Conservation (phyloP, 2,888 invertebrate species). For the Rotaria socialis region DNA sequence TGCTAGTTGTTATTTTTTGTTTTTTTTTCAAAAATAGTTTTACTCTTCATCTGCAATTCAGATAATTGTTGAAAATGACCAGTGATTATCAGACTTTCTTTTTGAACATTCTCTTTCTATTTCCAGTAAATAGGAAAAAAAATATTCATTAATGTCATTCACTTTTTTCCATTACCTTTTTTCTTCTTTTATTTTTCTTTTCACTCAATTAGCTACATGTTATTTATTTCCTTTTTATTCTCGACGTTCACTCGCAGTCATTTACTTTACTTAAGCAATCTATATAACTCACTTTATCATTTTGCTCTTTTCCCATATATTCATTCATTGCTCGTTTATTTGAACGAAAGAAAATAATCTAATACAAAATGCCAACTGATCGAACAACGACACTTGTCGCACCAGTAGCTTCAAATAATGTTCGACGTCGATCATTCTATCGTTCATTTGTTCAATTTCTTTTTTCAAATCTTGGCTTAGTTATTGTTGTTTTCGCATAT, state of each 20-base stretch:
- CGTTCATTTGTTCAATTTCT: constrained; percentile 38
- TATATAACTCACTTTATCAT: neutral
- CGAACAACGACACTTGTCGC: neutral
- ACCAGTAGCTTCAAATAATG: neutral
- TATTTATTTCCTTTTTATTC: neutral
- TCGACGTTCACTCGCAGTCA: neutral
- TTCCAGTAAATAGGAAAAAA: neutral
- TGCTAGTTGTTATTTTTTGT: too few species aligned
- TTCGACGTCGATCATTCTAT: constrained; percentile 1
- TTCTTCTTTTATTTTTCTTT: neutral
- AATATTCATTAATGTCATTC: neutral
- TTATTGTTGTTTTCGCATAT: constrained; percentile 42
- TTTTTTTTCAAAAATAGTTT: too few species aligned
- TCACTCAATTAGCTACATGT: constrained; percentile 9
- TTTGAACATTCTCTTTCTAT: neutral
- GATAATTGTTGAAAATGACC: too few species aligned
- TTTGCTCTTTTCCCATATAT: neutral
- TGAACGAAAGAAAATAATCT: neutral
- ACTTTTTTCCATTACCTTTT: neutral
- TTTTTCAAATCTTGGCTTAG: constrained; percentile 43
- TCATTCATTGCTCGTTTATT: neutral
- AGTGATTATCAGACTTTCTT: too few species aligned
- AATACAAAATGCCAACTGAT: neutral
- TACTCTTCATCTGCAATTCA: too few species aligned
- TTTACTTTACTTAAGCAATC: neutral